Conservation (phyloP, 2,113 vertebrate genomes). For the Coptodon rendalli region DNA sequence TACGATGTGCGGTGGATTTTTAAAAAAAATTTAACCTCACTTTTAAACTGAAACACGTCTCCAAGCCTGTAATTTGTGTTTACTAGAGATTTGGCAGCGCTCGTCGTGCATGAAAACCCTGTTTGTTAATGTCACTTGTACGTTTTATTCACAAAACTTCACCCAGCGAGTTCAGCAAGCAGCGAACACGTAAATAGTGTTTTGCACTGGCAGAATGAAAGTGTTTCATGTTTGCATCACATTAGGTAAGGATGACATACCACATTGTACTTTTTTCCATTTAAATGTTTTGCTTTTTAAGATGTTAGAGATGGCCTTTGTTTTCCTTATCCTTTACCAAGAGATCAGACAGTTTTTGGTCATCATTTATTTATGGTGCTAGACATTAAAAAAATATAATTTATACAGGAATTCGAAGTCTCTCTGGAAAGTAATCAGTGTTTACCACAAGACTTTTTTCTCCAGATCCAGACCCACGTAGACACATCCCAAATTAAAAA, state of each 20-base stretch:
- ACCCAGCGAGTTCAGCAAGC: not conserved
- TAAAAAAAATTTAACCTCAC: not conserved
- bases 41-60: not conserved
- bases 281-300: conserved; percentile 24
- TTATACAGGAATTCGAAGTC: not conserved
- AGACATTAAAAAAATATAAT: not conserved
- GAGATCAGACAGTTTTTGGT: conserved; percentile 32
- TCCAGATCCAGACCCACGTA: not conserved
- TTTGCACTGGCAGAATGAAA: conserved; percentile 26
- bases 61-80: not conserved
- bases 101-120: not conserved
- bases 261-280: conserved; percentile 27
- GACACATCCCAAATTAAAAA: not conserved
- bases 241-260: conserved; percentile 30
- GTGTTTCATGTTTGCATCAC: conserved; percentile 44
- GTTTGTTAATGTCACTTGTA: conserved; percentile 11
- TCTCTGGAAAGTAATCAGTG: not conserved
- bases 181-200: conserved; percentile 30
- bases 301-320: conserved; percentile 31
- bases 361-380: conserved; percentile 26
- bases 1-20: not conserved
- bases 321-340: conserved; percentile 41
- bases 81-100: not conserved
- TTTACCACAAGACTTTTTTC: not conserved
- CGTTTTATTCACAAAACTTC: conserved; percentile 1